These are phyloP conservation scores for Poicephalus gulielmi DNA, from an alignment of 2,113 vertebrate genomes.

Conservation along the genomic window DNA sequence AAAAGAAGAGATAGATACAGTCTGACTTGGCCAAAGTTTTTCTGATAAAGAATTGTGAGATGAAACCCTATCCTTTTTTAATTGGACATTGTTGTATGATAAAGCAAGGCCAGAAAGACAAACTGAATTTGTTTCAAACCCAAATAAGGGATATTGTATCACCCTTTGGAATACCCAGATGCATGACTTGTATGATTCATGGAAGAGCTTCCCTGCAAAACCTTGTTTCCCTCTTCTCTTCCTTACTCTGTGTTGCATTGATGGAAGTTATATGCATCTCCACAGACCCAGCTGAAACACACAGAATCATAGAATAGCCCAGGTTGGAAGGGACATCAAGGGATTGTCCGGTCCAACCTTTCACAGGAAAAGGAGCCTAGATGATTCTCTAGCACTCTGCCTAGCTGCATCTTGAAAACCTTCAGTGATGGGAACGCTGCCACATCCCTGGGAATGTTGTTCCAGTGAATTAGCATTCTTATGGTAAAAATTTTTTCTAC, in stretches of 20 bases:
- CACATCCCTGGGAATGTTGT: not conserved
- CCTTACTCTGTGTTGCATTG: not conserved
- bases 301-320: not conserved
- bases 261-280: not conserved
- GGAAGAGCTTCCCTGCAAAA: not conserved
- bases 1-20: not conserved
- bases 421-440: not conserved
- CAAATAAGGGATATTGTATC: not conserved
- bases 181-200: not conserved
- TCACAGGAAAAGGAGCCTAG: not conserved
- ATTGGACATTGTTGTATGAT: not conserved
- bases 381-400: not conserved
- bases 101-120: not conserved
- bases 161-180: not conserved
- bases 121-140: not conserved
- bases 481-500: not conserved
- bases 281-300: not conserved
- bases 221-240: not conserved
- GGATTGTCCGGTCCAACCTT: not conserved
- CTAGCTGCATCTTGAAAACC: not conserved
- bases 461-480: not conserved
- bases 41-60: not conserved
- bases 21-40: not conserved
- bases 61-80: not conserved
- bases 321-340: not conserved